phyloP scores from a whole-genome alignment of 2,113 vertebrate genomes.

The Mesitornis unicolor region DNA sequence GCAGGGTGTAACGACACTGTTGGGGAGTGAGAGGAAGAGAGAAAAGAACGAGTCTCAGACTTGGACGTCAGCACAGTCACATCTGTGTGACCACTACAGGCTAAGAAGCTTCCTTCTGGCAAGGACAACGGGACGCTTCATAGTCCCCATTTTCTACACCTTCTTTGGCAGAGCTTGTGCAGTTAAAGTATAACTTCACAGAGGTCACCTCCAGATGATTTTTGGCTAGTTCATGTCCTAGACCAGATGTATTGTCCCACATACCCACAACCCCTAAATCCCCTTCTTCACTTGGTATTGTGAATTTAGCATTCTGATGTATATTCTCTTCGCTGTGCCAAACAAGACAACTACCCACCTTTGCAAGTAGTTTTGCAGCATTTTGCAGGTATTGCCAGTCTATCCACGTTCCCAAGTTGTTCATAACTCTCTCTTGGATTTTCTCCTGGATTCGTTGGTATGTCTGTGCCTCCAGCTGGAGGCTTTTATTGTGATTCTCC shows the following conservation, averaged over 20 bases:
- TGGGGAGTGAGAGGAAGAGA: not conserved
- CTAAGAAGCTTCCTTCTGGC: not conserved
- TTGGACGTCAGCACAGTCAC: not conserved
- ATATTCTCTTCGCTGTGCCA: not conserved
- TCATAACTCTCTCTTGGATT: slow-evolving; percentile 99
- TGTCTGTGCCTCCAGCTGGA: slow-evolving; percentile 97
- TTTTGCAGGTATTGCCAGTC: slow-evolving; percentile 99
- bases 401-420: slow-evolving; percentile 98
- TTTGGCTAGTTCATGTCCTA: not conserved
- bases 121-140: not conserved
- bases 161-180: not conserved
- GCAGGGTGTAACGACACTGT: slow-evolving; percentile 97
- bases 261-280: not conserved
- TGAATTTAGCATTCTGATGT: not conserved
- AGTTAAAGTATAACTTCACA: not conserved
- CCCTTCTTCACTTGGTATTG: not conserved
- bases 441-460: slow-evolving; percentile 99
- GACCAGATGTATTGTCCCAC: not conserved
- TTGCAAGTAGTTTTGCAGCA: slow-evolving; percentile 95
- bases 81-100: not conserved
- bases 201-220: not conserved
- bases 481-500: slow-evolving; percentile 99
- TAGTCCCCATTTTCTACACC: not conserved
- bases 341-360: slow-evolving; percentile 75
- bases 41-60: not conserved